Evolutionary conservation across 2,888 invertebrate species (phyloP), one percentile per base, ranked within the genome.

Genomic region (Tiphia femorata): DNA sequence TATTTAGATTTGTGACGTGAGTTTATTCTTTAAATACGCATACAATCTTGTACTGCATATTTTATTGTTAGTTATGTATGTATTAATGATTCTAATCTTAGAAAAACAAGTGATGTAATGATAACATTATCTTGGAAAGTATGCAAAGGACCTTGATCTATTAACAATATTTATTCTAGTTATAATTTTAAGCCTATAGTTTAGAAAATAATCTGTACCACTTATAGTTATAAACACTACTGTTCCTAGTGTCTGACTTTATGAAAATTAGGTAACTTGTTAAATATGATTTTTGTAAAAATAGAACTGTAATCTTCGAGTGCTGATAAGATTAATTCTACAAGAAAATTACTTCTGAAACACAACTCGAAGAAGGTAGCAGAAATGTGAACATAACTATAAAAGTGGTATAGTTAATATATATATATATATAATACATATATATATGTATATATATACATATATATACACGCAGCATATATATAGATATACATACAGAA

Each of bases 141-240:
- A 76, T 69, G 57, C 57, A 65, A 67, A 69, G 66, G 70, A 70
- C 69, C 73, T 65, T 67, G 63, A 71, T 60, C 68, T 70, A 73
- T 64, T 50, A 62, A 66, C 74, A 75, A 74, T 76, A 77, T 77
- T 77, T 77, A 77, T 77, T 76, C 67, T 77, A 76, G 66, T 73
- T 73, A 59, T 73, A 68, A 64, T 65, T 41, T 66, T 71, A 70
- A 70, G 58, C 62, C 58, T 62, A 47, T 60, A 64, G 37, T 42
- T 20, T 58, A 59, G 49, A 47, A 27, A 42, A 37, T 38, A 50
- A 30, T 50, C 43, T 56, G 40, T 65, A 58, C 56, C 61, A 65
- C 60, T 57, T 57, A 63, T 51, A 63, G 44, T 62, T 60, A 42
- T 57, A 56, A 62, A 48, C 37, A 59, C 46, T 54, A 62, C 64